A percentile compares a stretch with the other conserved stretches of the same genome.
These are phyloP conservation scores for Garrulus glandarius DNA, from an alignment of 2,797 vertebrate genomes.

Conservation along the genomic window DNA sequence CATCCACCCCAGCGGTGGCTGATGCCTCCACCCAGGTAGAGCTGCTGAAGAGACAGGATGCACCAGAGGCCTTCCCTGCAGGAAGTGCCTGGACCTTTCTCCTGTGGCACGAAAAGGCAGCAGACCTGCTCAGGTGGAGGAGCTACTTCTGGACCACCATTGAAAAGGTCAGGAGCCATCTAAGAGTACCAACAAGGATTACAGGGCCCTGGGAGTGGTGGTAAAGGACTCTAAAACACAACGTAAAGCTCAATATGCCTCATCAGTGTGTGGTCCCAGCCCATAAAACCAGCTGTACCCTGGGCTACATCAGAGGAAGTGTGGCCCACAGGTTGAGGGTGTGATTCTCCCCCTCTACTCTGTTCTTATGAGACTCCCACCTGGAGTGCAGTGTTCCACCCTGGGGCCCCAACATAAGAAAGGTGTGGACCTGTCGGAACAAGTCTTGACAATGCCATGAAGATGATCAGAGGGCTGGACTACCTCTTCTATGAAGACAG, in stretches of 20 bases:
- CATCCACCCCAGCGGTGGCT: accelerated
- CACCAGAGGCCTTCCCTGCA: accelerated
- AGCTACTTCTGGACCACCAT: neutral
- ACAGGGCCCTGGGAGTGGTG: neutral
- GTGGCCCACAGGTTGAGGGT: neutral
- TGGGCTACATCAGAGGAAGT: neutral
- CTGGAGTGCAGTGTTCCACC: neutral
- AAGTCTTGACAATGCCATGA: neutral
- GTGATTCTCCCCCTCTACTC: neutral
- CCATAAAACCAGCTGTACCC: neutral
- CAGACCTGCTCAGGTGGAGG: neutral
- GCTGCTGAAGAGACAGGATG: neutral
- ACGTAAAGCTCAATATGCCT: neutral
- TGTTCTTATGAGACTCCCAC: neutral
- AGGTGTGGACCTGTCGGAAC: neutral
- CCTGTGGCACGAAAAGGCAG: neutral
- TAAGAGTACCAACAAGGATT: neutral
- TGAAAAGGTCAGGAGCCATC: neutral
- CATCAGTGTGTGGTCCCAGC: neutral
- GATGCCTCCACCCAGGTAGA: neutral
- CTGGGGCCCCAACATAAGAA: neutral
- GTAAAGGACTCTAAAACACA: neutral
- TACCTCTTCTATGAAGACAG: neutral
- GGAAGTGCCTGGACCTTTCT: neutral
- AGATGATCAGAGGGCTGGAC: neutral